A percentile compares a stretch with the other conserved stretches of the same genome.
Evolutionary conservation across 2,113 vertebrate genomes (phyloP).

Genomic region (Perccottus glenii): DNA sequence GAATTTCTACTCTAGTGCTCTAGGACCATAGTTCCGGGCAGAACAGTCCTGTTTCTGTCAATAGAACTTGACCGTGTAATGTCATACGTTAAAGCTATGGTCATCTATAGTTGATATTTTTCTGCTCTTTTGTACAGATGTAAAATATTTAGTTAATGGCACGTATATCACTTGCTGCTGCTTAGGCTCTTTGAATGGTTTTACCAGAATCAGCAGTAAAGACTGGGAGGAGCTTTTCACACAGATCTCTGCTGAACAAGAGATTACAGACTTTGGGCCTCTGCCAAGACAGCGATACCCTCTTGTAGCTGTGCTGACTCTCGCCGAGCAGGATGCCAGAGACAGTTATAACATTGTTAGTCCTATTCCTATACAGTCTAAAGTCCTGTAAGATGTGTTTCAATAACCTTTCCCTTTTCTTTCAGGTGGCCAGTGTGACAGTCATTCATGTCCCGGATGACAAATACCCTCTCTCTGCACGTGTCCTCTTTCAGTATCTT

Average conservation of each 20-base stretch:
- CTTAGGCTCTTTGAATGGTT: slow-evolving; percentile 75
- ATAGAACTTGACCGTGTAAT: too few species aligned
- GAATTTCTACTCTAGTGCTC: too few species aligned
- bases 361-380: slow-evolving; percentile 25
- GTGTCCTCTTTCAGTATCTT: slow-evolving; percentile 91
- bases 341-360: slow-evolving; percentile 90
- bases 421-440: slow-evolving; percentile 87
- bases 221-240: slow-evolving; percentile 78
- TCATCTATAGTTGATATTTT: too few species aligned
- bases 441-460: slow-evolving; percentile 92
- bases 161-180: neutral
- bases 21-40: too few species aligned
- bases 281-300: slow-evolving; percentile 89
- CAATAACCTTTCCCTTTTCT: neutral
- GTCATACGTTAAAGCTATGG: too few species aligned
- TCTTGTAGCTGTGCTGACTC: slow-evolving; percentile 86
- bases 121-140: too few species aligned
- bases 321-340: slow-evolving; percentile 82
- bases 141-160: neutral
- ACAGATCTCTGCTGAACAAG: slow-evolving; percentile 81
- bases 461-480: slow-evolving; percentile 85
- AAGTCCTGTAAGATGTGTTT: too few species aligned
- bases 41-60: too few species aligned
- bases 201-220: slow-evolving; percentile 80
- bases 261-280: slow-evolving; percentile 85